These are phyloP conservation scores for Excalfactoria chinensis DNA, from an alignment of 2,113 vertebrate genomes.

Conservation along the genomic window DNA sequence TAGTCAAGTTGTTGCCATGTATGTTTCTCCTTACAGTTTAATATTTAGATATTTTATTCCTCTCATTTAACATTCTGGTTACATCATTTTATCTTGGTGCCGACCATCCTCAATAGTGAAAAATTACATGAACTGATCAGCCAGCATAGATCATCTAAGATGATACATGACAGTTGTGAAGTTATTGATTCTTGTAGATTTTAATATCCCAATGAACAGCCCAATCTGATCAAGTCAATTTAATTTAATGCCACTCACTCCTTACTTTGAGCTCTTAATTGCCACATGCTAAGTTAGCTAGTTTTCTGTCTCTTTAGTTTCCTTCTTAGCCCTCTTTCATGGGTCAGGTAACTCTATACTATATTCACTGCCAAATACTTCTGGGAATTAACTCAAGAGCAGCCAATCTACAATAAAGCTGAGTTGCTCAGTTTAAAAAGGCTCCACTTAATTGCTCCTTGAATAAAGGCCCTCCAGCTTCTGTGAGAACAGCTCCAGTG, in stretches of 20 bases:
- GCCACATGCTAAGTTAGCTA: not conserved
- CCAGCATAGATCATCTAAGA: not conserved
- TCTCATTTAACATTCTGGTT: not conserved
- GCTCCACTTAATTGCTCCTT: not conserved
- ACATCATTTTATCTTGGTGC: not conserved
- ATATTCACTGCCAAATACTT: not conserved
- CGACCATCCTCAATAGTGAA: not conserved
- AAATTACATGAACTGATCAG: not conserved
- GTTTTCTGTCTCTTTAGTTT: not conserved
- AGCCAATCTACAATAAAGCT: not conserved
- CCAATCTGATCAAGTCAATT: slow-evolving; percentile 22
- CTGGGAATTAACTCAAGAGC: not conserved
- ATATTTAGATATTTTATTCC: not conserved
- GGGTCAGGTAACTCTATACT: not conserved
- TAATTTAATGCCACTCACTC: slow-evolving; percentile 5
- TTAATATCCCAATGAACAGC: not conserved
- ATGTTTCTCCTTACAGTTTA: not conserved
- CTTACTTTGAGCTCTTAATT: slow-evolving; percentile 10
- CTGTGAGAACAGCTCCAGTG: not conserved
- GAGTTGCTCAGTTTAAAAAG: not conserved
- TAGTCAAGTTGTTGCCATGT: not conserved
- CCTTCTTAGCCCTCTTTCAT: not conserved
- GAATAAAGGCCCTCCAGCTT: not conserved
- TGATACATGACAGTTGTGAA: not conserved
- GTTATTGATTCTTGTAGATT: not conserved